Evolutionary conservation across 2,113 vertebrate species (phyloP).

Genomic region (Perognathus longimembris): DNA sequence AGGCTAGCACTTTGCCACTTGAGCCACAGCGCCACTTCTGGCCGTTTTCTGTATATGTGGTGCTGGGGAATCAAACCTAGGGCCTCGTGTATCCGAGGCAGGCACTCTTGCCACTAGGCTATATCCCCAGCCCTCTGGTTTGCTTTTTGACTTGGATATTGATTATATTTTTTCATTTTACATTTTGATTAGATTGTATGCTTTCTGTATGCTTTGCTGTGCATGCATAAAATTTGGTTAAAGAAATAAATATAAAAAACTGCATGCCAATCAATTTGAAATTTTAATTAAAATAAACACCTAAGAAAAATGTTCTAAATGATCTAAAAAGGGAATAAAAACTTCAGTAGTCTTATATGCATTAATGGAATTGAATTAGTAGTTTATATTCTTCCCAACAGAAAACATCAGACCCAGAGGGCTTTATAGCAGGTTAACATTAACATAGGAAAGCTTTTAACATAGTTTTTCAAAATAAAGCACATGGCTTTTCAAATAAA

Average conservation of each 20-base stretch:
- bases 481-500: too few species aligned
- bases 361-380: conserved; percentile 13
- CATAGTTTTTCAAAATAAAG: too few species aligned
- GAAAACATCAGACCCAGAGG: not conserved
- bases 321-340: not conserved
- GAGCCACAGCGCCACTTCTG: too few species aligned
- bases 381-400: not conserved
- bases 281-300: not conserved
- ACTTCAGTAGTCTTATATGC: not conserved
- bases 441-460: not conserved
- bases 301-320: not conserved
- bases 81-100: too few species aligned
- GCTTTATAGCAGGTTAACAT: not conserved
- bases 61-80: too few species aligned
- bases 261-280: not conserved
- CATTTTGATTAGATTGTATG: not conserved
- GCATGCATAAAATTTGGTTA: not conserved
- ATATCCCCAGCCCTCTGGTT: too few species aligned
- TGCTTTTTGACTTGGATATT: not conserved
- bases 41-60: too few species aligned
- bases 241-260: not conserved
- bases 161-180: not conserved
- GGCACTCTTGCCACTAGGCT: too few species aligned
- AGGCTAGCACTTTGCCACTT: too few species aligned
- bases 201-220: not conserved